phyloP scores from a whole-genome alignment of 2,797 vertebrate genomes.

The Gila robusta region DNA sequence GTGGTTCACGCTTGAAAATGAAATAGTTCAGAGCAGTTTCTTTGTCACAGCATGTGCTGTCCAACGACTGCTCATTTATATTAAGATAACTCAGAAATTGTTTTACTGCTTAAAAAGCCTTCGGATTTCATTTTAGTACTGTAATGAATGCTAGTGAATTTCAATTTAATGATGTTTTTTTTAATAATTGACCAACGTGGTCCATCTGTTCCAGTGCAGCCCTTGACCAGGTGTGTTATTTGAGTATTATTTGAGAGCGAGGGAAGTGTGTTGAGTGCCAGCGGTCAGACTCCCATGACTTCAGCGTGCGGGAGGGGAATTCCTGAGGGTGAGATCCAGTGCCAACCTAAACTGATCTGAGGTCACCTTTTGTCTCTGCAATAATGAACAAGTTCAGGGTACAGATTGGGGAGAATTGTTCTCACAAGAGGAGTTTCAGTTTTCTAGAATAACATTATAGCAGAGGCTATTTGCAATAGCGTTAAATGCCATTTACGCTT shows the following conservation, averaged over 20 bases:
- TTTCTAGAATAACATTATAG: neutral
- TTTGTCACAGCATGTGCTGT: neutral
- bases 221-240: neutral
- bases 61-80: conserved; percentile 14
- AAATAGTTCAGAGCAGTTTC: conserved; percentile 29
- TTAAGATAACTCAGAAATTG: neutral
- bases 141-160: neutral
- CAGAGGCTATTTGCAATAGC: neutral
- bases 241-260: neutral
- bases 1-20: conserved; percentile 24
- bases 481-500: neutral
- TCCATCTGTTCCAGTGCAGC: neutral
- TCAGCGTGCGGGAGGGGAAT: conserved; percentile 65
- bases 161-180: neutral
- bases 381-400: conserved; percentile 13
- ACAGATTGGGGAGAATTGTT: neutral
- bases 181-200: neutral
- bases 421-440: neutral
- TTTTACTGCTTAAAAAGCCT: neutral
- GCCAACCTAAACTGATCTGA: conserved; percentile 11
- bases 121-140: neutral
- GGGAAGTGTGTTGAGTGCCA: conserved; percentile 65
- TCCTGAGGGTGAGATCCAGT: conserved; percentile 52
- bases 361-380: neutral
- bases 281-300: conserved; percentile 63